Conservation (phyloP, 2,797 vertebrate species). For the Alectoris magna region DNA sequence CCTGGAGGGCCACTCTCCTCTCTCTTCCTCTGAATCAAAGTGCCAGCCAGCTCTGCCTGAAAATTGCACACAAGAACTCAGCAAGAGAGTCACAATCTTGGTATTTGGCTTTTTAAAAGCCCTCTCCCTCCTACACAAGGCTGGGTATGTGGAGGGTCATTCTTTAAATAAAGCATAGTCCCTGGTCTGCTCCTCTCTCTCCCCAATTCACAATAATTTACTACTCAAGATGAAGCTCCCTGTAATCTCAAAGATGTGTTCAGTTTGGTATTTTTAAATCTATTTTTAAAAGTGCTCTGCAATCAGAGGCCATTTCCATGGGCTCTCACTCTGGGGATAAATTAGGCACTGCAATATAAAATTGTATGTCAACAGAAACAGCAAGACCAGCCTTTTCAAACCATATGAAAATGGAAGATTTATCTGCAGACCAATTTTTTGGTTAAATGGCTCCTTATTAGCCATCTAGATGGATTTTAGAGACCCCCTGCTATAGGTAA, state of each 20-base stretch:
- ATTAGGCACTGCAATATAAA: constrained; percentile 74
- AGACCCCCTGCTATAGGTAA: constrained; percentile 32
- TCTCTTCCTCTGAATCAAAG: constrained; percentile 59
- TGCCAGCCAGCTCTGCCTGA: constrained; percentile 51
- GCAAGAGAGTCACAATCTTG: constrained; percentile 64
- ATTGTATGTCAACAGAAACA: constrained; percentile 73
- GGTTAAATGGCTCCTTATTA: constrained; percentile 60
- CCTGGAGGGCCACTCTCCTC: constrained; percentile 66
- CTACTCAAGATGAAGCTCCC: constrained; percentile 74
- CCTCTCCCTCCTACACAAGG: constrained; percentile 61
- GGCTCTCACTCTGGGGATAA: constrained; percentile 65
- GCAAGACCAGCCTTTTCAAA: constrained; percentile 67
- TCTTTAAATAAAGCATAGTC: constrained; percentile 69
- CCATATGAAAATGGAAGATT: constrained; percentile 58
- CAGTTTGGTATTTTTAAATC: constrained; percentile 75
- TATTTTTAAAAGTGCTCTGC: constrained; percentile 77
- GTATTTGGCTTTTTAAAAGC: constrained; percentile 65
- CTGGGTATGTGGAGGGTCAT: constrained; percentile 56
- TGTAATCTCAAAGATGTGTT: constrained; percentile 76
- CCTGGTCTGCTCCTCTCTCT: constrained; percentile 51
- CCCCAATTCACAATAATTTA: constrained; percentile 78
- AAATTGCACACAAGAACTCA: constrained; percentile 70
- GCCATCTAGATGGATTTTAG: constrained; percentile 48
- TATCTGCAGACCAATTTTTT: constrained; percentile 63
- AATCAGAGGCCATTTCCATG: constrained; percentile 77